These are phyloP conservation scores for Anguilla megastoma DNA, from an alignment of 2,797 vertebrate species.

Conservation along the genomic window DNA sequence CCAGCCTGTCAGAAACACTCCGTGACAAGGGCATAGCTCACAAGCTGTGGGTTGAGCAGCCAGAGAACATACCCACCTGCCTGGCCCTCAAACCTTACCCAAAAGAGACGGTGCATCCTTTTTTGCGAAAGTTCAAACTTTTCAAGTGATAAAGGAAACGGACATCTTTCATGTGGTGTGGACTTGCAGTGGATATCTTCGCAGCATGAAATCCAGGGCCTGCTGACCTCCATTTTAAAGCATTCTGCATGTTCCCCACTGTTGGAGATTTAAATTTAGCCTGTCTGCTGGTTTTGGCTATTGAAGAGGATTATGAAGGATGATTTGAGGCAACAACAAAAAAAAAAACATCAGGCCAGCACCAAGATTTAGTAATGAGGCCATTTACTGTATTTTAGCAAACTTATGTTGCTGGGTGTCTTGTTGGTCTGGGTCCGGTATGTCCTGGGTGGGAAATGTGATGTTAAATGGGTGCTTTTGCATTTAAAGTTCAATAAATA, in stretches of 20 bases:
- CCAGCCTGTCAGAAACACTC: slow-evolving; percentile 70
- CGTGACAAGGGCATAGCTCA: slow-evolving; percentile 76
- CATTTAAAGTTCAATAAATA: not conserved
- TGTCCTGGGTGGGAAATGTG: not conserved
- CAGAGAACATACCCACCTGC: slow-evolving; percentile 86
- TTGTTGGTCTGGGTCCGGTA: not conserved
- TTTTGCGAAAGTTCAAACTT: slow-evolving; percentile 84
- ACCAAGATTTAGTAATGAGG: not conserved
- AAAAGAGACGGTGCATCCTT: slow-evolving; percentile 80
- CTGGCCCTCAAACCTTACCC: slow-evolving; percentile 85
- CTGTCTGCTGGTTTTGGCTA: not conserved
- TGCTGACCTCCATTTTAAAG: not conserved
- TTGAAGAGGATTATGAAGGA: not conserved
- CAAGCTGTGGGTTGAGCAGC: slow-evolving; percentile 87
- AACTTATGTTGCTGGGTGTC: not conserved
- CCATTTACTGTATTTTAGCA: not conserved
- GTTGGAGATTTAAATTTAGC: not conserved
- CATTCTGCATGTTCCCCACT: not conserved
- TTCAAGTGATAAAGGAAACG: slow-evolving; percentile 72
- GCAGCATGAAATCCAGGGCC: not conserved
- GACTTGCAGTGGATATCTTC: not conserved
- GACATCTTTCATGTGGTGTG: not conserved
- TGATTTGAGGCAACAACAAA: not conserved
- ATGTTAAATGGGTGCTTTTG: not conserved
- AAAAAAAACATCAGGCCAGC: not conserved